Conservation (phyloP, 1,140 invertebrate species). For the Pseudomyrmex pallidus region DNA sequence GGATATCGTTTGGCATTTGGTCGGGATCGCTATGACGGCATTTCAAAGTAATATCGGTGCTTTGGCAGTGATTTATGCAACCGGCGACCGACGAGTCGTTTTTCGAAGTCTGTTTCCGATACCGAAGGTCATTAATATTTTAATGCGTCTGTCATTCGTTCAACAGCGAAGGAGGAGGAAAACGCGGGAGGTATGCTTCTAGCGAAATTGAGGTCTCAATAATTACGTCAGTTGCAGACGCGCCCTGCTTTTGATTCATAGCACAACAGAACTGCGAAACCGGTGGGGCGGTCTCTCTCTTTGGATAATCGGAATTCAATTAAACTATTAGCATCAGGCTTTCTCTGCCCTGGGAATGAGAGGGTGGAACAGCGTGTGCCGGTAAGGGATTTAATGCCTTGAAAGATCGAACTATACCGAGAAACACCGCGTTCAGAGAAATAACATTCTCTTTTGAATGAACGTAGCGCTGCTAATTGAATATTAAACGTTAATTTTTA, state of each 20-base stretch:
- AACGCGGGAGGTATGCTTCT: constrained; percentile 46
- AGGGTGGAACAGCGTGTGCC: constrained; percentile 16
- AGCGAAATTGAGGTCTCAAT: constrained; percentile 82
- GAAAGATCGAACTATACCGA: constrained; percentile 76
- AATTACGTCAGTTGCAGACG: constrained; percentile 83
- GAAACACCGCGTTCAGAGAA: constrained; percentile 56
- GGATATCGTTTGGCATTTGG: not conserved
- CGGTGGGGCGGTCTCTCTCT: constrained; percentile 70
- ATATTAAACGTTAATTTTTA: constrained; percentile 12
- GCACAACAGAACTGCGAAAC: constrained; percentile 77
- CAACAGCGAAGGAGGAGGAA: constrained; percentile 56
- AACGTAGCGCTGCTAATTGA: not conserved
- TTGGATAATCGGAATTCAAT: constrained; percentile 84
- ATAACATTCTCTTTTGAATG: constrained; percentile 8
- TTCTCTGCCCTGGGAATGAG: constrained; percentile 53
- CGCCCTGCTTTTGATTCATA: constrained; percentile 83
- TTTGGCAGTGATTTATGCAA: constrained; percentile 66
- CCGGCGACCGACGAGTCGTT: constrained; percentile 61
- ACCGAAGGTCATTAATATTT: constrained; percentile 80
- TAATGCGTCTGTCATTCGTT: constrained; percentile 77
- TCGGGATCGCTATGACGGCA: not conserved
- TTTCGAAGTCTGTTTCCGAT: constrained; percentile 72
- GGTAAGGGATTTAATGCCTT: constrained; percentile 71
- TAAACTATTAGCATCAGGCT: constrained; percentile 81
- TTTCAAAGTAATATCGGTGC: constrained; percentile 48